Percentiles rank a stretch among this genome's conserved stretches.
phyloP scores from a whole-genome alignment of 92 coral and sea anemone genomes.

The Bergia puertoricense region DNA sequence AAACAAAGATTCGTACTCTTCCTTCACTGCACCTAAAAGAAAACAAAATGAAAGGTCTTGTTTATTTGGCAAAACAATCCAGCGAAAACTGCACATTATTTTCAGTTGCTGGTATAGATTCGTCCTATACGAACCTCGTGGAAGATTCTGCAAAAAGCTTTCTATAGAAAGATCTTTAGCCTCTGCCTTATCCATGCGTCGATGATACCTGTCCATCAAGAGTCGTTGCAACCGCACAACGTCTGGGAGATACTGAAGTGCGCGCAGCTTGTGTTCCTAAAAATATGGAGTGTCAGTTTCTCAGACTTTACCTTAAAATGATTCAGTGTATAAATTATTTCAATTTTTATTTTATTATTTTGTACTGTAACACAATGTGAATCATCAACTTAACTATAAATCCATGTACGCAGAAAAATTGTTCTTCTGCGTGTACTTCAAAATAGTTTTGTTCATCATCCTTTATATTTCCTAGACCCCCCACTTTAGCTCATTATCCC shows the following conservation, averaged over 20 bases:
- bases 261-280: conserved; percentile 80
- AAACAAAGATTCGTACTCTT: conserved; percentile 53
- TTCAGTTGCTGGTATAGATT: neutral
- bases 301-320: neutral
- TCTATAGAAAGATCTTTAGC: conserved; percentile 60
- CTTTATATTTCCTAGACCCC: too few relatives aligned
- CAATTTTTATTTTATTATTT: too few relatives aligned
- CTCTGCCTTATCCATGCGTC: conserved; percentile 77
- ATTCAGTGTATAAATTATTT: neutral
- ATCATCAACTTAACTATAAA: too few relatives aligned
- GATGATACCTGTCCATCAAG: conserved; percentile 77
- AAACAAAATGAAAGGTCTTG: neutral
- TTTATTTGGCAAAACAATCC: neutral
- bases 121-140: conserved; percentile 37
- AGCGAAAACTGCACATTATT: neutral
- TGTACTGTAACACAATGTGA: too few relatives aligned
- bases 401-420: too few relatives aligned
- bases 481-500: too few relatives aligned
- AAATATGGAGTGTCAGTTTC: neutral
- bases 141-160: conserved; percentile 45
- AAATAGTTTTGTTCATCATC: too few relatives aligned
- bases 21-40: conserved; percentile 54
- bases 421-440: too few relatives aligned
- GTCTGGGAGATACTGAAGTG: conserved; percentile 77
- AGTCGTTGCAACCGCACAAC: conserved; percentile 72